These are phyloP conservation scores for Macheiramphus alcinus DNA, from an alignment of 2,113 vertebrate genomes.

Conservation along the genomic window DNA sequence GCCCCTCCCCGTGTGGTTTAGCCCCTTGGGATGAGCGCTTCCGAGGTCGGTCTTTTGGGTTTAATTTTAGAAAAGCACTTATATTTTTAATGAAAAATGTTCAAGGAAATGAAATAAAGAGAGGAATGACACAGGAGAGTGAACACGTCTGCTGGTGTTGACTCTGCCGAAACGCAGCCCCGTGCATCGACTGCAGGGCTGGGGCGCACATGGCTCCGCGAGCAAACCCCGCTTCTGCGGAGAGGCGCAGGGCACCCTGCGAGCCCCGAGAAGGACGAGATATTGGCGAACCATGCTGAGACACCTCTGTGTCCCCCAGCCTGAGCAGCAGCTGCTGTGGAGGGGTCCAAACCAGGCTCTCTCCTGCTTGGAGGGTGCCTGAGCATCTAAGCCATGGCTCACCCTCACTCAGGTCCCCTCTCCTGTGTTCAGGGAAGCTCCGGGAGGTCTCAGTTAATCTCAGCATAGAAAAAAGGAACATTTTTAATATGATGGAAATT, in stretches of 20 bases:
- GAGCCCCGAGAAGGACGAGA: accelerated
- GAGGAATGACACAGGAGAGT: accelerated
- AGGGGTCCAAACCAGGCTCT: background rate
- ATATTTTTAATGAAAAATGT: accelerated
- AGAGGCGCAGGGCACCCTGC: accelerated
- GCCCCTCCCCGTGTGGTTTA: accelerated
- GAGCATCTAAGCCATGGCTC: accelerated
- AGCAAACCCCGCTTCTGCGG: accelerated
- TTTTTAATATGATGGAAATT: background rate
- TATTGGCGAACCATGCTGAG: accelerated
- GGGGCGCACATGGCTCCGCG: background rate
- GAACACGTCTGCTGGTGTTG: background rate
- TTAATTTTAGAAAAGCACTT: background rate
- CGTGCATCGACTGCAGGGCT: accelerated
- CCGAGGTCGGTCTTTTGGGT: accelerated
- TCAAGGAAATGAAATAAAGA: background rate
- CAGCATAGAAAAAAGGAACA: background rate
- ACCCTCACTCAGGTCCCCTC: accelerated
- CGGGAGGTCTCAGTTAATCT: background rate
- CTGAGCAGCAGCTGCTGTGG: background rate
- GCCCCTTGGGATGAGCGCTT: background rate
- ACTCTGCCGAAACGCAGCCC: accelerated
- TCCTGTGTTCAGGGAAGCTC: background rate
- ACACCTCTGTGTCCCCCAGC: accelerated
- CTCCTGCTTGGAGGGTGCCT: background rate